Base-by-base conservation (phyloP, 2,113 vertebrate genomes). In the Oophaga pumilio region DNA sequence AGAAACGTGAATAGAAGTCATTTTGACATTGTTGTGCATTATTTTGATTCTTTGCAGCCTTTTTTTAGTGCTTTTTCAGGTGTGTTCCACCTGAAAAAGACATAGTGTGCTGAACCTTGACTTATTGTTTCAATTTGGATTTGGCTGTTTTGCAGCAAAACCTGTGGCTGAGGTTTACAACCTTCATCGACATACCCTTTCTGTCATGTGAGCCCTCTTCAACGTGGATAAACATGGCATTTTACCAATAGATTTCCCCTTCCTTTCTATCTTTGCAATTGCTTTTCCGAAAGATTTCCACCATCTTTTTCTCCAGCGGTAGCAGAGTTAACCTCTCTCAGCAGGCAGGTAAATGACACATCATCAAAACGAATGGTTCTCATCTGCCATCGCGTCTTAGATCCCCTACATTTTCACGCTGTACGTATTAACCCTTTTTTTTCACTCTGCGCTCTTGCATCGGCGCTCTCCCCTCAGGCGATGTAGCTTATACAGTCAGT, bases 401-500 rank as follows among this genome's bases (percentile, higher is more conserved):
- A 8, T 82, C 68, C 62, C 60, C 8, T 50, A 18, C 12, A 56
- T 56, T 59, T 74, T 22, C 24, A 53, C 50, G 28, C 59, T 69
- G 43, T 68, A 14, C 22, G 18, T 33, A 33, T 87, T 80, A 87
- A 87, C 76, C 76, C 85, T 49, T 71, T 28, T 33, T 28, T 11
- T 73, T 0, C 69, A 28, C 3, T 22, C 8, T 17, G 12, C 10
- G 59, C 62, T 22, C 6, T n/a, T 50, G 57, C 56, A 24, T 13
- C 6, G n/a, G 11, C 53, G 33, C n/a, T 53, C 50, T 56, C 49
- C 22, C 85, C 74, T n/a, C 74, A 86, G 85, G 85, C 85, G n/a
- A 78, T 18, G 33, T 43, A 43, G 71, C 43, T 50, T 68, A 7
- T 78, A n/a, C 17, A 66, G 64, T 50, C 62, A 83, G 43, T 83